These are phyloP conservation scores for Ommatoiulus sabulosus DNA, from an alignment of 2,888 invertebrate species.

Conservation along the genomic window DNA sequence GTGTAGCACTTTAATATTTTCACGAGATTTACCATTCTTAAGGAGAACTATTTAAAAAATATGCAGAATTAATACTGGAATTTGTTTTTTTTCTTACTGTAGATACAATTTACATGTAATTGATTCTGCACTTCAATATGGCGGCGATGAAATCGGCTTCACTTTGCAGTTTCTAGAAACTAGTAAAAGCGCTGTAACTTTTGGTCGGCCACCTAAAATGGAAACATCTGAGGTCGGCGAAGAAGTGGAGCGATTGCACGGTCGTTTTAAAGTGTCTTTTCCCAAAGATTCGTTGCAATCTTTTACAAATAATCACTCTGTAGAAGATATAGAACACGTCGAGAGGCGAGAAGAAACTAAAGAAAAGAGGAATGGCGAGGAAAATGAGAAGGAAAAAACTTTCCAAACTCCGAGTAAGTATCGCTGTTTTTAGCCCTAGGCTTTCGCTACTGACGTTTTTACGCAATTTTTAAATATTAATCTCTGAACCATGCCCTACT, in stretches of 20 bases:
- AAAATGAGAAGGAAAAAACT: slow-evolving; percentile 34
- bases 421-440: not conserved
- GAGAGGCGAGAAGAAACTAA: not conserved
- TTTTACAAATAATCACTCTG: not conserved
- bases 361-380: not conserved
- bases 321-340: not conserved
- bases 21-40: too few relatives aligned
- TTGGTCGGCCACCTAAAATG: not conserved
- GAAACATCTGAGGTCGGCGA: slow-evolving; percentile 21
- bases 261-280: slow-evolving; percentile 22
- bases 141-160: not conserved
- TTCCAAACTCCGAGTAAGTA: not conserved
- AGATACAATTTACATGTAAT: too few relatives aligned
- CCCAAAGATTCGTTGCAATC: slow-evolving; percentile 8
- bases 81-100: too few relatives aligned
- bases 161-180: not conserved
- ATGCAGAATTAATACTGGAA: too few relatives aligned
- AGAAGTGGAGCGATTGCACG: not conserved
- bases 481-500: not conserved
- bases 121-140: not conserved
- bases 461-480: not conserved
- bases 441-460: not conserved
- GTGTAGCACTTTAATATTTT: not conserved
- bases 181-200: not conserved
- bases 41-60: too few relatives aligned